phyloP scores from a whole-genome alignment of 2,797 vertebrate genomes.

The Rhinichthys osculus region DNA sequence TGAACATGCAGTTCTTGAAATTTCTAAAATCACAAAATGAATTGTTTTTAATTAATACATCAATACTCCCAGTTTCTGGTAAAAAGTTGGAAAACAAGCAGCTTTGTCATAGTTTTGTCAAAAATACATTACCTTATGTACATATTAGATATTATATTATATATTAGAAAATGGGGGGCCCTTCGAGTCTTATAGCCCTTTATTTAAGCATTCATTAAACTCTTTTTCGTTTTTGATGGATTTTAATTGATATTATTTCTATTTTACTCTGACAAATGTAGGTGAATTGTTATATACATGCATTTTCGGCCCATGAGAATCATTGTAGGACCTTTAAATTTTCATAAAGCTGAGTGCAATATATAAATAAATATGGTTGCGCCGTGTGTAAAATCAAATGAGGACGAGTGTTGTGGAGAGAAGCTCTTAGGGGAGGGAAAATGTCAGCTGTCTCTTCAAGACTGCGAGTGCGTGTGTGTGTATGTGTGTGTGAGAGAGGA shows the following conservation, averaged over 20 bases:
- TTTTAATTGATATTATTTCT: background rate
- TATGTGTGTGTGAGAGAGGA: constrained; percentile 53
- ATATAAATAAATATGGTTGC: background rate
- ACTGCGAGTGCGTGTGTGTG: constrained; percentile 45
- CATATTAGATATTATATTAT: too few species aligned
- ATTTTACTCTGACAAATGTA: background rate
- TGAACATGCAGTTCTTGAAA: background rate
- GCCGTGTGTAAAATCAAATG: constrained; percentile 2
- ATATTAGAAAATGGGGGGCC: too few species aligned
- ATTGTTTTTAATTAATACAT: background rate
- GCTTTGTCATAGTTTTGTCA: too few species aligned
- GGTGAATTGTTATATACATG: background rate
- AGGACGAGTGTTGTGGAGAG: constrained; percentile 4
- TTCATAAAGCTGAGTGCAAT: background rate
- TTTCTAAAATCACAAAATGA: background rate
- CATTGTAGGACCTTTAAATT: background rate
- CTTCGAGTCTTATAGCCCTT: background rate
- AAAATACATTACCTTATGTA: too few species aligned
- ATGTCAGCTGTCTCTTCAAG: constrained; percentile 65
- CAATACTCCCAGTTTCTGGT: background rate
- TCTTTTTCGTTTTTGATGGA: background rate
- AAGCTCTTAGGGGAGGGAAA: constrained; percentile 52
- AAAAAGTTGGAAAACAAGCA: background rate
- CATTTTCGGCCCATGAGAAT: background rate
- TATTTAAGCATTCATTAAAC: background rate